Percentiles rank a stretch among this genome's conserved stretches.
phyloP scores from a whole-genome alignment of 1,140 invertebrate species.

The Venturia canescens region DNA sequence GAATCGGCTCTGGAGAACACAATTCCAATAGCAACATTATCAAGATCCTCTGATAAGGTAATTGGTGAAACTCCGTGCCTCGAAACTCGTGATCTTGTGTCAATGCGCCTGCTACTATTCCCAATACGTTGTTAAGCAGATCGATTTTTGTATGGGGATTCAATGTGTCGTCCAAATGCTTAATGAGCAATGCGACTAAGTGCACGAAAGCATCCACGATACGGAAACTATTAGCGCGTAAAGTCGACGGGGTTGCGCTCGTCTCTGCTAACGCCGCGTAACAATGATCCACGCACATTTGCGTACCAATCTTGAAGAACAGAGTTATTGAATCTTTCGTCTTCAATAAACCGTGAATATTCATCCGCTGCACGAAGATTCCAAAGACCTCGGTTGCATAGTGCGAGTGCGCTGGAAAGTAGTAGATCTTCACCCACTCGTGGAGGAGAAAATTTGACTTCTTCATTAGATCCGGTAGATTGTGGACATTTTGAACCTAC shows the following conservation, averaged over 20 bases:
- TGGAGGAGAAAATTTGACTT: constrained; percentile 96
- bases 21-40: constrained; percentile 98
- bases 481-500: constrained; percentile 92
- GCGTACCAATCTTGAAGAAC: constrained; percentile 97
- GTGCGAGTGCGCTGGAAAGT: constrained; percentile 85
- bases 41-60: constrained; percentile 98
- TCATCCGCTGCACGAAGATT: constrained; percentile 97
- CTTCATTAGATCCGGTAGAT: constrained; percentile 96
- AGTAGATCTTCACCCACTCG: constrained; percentile 96
- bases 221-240: constrained; percentile 95
- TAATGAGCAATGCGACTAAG: constrained; percentile 96
- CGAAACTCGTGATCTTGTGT: constrained; percentile 96
- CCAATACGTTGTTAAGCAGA: constrained; percentile 96
- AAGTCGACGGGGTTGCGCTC: constrained; percentile 80
- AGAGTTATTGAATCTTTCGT: constrained; percentile 97
- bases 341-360: constrained; percentile 96
- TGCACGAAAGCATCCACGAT: constrained; percentile 97
- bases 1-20: constrained; percentile 93
- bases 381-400: constrained; percentile 96
- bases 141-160: constrained; percentile 97
- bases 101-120: constrained; percentile 96
- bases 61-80: constrained; percentile 94
- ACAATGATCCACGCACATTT: constrained; percentile 97
- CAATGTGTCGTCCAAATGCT: constrained; percentile 92
- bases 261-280: constrained; percentile 85